Percentiles rank a stretch among this genome's conserved stretches.
phyloP scores from a whole-genome alignment of 2,888 invertebrate species.

The Nephrotoma guestfalica region DNA sequence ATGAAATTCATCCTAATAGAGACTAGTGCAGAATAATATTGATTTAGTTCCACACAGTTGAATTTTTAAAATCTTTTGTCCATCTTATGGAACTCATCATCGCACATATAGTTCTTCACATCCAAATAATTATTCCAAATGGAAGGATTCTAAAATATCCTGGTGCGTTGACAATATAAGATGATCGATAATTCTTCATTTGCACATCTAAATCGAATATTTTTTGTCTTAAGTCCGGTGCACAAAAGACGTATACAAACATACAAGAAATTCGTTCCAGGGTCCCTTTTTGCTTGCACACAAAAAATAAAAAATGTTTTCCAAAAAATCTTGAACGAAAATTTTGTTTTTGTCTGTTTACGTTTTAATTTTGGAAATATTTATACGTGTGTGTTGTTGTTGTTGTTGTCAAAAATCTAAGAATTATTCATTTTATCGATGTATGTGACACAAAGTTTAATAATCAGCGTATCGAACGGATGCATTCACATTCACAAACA shows the following conservation, averaged over 20 bases:
- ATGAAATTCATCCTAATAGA: background rate
- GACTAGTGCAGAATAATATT: background rate
- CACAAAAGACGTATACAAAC: background rate
- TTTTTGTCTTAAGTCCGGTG: background rate
- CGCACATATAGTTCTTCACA: background rate
- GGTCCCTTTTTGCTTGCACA: background rate
- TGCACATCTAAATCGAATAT: background rate
- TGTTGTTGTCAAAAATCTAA: background rate
- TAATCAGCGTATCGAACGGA: conserved; percentile 3
- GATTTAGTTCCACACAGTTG: background rate
- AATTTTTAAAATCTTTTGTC: background rate
- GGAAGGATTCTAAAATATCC: background rate
- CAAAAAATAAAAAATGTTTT: background rate
- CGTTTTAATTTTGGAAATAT: background rate
- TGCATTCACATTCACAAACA: background rate
- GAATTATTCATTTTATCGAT: background rate
- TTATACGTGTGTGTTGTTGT: background rate
- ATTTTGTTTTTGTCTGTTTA: background rate
- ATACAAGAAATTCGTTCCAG: background rate
- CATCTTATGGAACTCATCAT: background rate
- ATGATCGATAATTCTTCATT: background rate
- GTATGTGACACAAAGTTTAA: background rate
- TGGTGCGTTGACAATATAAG: background rate
- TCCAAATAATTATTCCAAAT: background rate
- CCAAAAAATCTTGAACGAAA: background rate